Base-by-base conservation (phyloP, 2,888 invertebrate genomes). In the Tanytarsus gracilentus region DNA sequence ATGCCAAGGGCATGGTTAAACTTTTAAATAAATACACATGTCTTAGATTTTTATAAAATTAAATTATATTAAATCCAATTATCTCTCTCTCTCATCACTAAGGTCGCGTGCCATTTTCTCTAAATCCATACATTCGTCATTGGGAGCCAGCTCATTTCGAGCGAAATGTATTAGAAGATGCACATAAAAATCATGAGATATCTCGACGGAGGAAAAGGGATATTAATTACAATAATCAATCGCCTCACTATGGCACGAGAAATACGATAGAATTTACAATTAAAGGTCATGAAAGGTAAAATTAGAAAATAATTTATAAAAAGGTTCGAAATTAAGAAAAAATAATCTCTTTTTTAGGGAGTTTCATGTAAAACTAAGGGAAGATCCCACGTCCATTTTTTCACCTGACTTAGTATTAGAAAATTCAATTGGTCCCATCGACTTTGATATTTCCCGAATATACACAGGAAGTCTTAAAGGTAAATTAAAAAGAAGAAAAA, bases 401-500 rank as follows among this genome's bases (percentile, higher is more conserved):
- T 79, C 86, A 64, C 81, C 85, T 55, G 86, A 85, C 70, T 84
- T 84, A 60, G 78, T 84, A 69, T 85, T 91, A 71, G 88, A 89
- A 74, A 82, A 83, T 62, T 82, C 84, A 9, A 75, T 78, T 52
- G 85, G 86, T 56, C 79, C 79, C 64, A 73, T 88, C 65, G 75
- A 79, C 66, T 88, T 84, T 74, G 85, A 88, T 77, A 80, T 83
- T 60, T 80, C 79, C 61, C 81, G 83, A 66, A 83, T 85, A 66
- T 88, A 89, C 73, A 80, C 80, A 48, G 92, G 92, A 65, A 80
- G 80, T 65, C 77, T 91, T 64, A 86, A 87, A 81, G 89, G 89
- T 88, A 73, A 73, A 70, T 66, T 62, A 27, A 56, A 50, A 14
- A 14, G 14, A 11, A n/a, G n/a, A n/a, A n/a, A n/a, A n/a, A n/a